phyloP scores from a whole-genome alignment of 2,113 vertebrate genomes.

The Phylloscopus trochilus region DNA sequence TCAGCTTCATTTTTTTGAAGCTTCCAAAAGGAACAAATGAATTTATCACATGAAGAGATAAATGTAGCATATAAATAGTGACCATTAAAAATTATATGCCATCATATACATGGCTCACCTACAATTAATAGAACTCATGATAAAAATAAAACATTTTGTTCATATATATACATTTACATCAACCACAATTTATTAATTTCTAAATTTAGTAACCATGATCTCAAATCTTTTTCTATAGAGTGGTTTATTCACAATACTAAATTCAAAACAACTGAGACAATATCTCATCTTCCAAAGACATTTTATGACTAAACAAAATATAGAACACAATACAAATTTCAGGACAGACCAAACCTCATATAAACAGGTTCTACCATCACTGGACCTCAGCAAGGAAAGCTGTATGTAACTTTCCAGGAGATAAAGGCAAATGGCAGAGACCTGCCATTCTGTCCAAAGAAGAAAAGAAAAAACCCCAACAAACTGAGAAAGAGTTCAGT shows the following conservation, averaged over 20 bases:
- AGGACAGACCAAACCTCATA: neutral
- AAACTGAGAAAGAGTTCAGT: accelerated
- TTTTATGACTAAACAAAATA: neutral
- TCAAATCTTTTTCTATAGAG: neutral
- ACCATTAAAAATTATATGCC: neutral
- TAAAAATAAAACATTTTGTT: neutral
- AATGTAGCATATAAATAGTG: neutral
- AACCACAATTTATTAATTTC: neutral
- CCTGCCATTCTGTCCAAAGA: neutral
- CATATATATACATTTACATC: neutral
- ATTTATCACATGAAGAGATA: neutral
- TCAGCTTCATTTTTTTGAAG: neutral
- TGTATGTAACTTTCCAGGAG: neutral
- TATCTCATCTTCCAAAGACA: neutral
- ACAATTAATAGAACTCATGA: neutral
- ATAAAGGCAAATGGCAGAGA: neutral
- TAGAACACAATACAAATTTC: neutral
- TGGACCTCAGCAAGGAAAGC: neutral
- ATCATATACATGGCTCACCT: neutral
- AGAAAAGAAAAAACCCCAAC: neutral
- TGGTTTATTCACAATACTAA: neutral
- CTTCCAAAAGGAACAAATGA: neutral
- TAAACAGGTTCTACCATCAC: neutral
- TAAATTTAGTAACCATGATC: neutral
- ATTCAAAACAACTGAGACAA: neutral